phyloP scores from a whole-genome alignment of 2,113 vertebrate species.

The Sisor rabdophorus region DNA sequence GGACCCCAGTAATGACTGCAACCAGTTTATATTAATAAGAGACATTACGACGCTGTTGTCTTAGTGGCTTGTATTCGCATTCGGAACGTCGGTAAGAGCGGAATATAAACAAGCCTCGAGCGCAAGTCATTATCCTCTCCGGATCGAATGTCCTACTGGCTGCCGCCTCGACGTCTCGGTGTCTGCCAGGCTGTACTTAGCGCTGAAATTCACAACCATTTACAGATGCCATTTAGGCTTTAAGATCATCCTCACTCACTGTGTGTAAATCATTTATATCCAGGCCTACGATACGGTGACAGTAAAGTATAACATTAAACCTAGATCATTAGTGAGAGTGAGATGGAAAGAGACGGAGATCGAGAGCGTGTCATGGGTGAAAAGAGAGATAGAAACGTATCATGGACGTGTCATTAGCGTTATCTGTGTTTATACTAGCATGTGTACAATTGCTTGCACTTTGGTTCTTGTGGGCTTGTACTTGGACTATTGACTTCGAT shows the following conservation, averaged over 20 bases:
- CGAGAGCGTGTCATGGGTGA: neutral
- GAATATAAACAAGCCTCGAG: constrained; percentile 38
- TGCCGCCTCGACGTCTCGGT: constrained; percentile 35
- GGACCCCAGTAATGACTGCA: constrained; percentile 28
- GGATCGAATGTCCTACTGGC: constrained; percentile 47
- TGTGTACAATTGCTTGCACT: neutral
- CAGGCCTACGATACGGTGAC: constrained; percentile 28
- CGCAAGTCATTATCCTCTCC: constrained; percentile 33
- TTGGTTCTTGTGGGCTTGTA: neutral
- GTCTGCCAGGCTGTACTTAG: constrained; percentile 40
- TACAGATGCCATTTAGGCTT: constrained; percentile 47
- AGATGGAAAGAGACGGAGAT: neutral
- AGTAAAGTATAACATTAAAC: constrained; percentile 44
- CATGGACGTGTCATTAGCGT: constrained; percentile 11
- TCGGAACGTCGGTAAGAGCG: constrained; percentile 15
- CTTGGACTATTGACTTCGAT: too few relatives aligned
- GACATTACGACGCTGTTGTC: constrained; percentile 35
- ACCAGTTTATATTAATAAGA: constrained; percentile 29
- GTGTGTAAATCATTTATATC: constrained; percentile 44
- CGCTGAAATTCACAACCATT: constrained; percentile 41
- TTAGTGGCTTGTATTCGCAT: constrained; percentile 24
- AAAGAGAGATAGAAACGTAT: constrained; percentile 19
- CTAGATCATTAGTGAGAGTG: constrained; percentile 29
- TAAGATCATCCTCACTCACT: constrained; percentile 35
- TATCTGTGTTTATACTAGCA: neutral